Evolutionary conservation across 2,113 vertebrate species (phyloP), one percentile per base, ranked within the genome.

Genomic region (Pseudois nayaur): DNA sequence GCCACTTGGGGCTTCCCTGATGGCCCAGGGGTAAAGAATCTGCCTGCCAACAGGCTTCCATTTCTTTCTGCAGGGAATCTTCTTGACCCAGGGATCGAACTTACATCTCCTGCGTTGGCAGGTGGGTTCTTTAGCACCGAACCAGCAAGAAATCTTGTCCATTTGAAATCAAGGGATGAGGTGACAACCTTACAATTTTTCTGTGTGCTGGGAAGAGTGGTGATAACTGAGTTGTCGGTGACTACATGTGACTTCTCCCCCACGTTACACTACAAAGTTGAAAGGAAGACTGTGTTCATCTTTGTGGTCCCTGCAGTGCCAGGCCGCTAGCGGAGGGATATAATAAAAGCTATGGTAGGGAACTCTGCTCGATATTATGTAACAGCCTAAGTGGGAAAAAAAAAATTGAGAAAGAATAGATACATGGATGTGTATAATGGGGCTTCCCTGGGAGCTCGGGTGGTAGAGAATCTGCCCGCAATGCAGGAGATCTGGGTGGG

Each of bases 211-310:
- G 23, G 2, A 4, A 92, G 5, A 9, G 45, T 29, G 52, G 8
- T 13, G 7, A 36, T 15, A 8, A 45, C 29, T 14, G 40, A 36
- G 45, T 9, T 19, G 21, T 14, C 21, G 10, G 10, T 27, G 6
- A 45, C 21, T 67, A 0, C 31, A 40, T 43, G n/a, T 6, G 55
- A 33, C 16, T 14, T 40, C 5, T 3, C 6, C 45, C 54, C 31
- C 0, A 0, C 0, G 0, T 11, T 3, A 16, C 3, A 17, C 57
- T 12, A 8, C 12, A n/a, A n/a, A 64, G 48, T 2, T 7, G 23
- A 27, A 36, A 17, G 50, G 36, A 60, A 48, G 27, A 57, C 21
- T 11, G 4, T 10, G 3, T 33, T 52, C 45, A 9, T 19, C 23
- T 62, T 52, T 17, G 8, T 15, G 43, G 14, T 15, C 23, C 5